A percentile compares a stretch with the other conserved stretches of the same genome.
Evolutionary conservation across 2,797 vertebrate species (phyloP).

Genomic region (Falco novaeseelandiae): DNA sequence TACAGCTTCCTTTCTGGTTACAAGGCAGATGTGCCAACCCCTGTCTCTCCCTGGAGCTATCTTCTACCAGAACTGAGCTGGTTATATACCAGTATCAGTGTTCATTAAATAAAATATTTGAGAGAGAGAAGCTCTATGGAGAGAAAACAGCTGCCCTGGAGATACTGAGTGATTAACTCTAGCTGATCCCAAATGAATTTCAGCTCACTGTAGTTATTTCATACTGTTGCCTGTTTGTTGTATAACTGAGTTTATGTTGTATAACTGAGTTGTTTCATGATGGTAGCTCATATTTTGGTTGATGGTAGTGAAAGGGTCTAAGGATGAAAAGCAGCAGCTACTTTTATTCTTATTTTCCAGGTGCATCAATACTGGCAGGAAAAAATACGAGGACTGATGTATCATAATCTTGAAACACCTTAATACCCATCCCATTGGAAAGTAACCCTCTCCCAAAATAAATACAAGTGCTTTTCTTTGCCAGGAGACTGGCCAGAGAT

Average conservation of each 20-base stretch:
- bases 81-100: neutral
- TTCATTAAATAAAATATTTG: conserved; percentile 14
- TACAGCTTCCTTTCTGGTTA: neutral
- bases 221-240: neutral
- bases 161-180: conserved; percentile 26
- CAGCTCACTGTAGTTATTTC: conserved; percentile 7
- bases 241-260: conserved; percentile 30
- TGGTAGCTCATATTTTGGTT: neutral
- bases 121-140: neutral
- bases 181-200: conserved; percentile 23
- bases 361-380: neutral
- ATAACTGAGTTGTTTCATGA: neutral
- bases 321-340: neutral
- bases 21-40: neutral
- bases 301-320: neutral
- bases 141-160: conserved; percentile 27
- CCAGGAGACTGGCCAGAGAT: neutral
- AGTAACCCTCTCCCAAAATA: neutral
- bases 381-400: neutral
- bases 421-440: neutral
- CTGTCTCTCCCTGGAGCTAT: neutral
- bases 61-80: neutral
- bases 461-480: neutral
- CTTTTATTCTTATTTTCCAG: conserved; percentile 1
- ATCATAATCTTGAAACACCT: neutral